These are phyloP conservation scores for Thereva nobilitata DNA, from an alignment of 2,888 invertebrate genomes.

Conservation along the genomic window DNA sequence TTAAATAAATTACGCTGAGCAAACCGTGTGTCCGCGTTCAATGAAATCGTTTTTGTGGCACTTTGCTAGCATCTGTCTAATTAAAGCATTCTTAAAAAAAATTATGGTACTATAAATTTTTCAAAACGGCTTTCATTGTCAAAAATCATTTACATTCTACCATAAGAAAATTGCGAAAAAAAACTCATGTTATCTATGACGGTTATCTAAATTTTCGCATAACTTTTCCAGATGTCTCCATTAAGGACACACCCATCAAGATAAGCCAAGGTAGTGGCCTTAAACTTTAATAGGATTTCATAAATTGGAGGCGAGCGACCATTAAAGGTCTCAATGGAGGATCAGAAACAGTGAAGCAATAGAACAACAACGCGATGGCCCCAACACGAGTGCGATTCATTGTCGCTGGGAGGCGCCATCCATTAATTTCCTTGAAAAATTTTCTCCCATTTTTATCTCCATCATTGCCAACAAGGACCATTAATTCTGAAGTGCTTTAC, in stretches of 20 bases:
- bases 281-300: constrained; percentile 25
- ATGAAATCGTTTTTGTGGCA: too few relatives aligned
- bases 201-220: constrained; percentile 13
- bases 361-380: constrained; percentile 8
- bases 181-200: neutral
- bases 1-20: too few relatives aligned
- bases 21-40: too few relatives aligned
- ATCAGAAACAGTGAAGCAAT: neutral
- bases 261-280: constrained; percentile 8
- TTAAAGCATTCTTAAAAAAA: too few relatives aligned
- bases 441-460: constrained; percentile 26
- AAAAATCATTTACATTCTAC: too few relatives aligned
- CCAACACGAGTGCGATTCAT: constrained; percentile 18
- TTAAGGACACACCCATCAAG: constrained; percentile 5
- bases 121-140: too few relatives aligned
- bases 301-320: constrained; percentile 14
- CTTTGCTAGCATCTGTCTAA: too few relatives aligned
- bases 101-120: too few relatives aligned
- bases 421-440: constrained; percentile 35
- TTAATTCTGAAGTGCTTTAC: constrained; percentile 33
- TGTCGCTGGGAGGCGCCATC: constrained; percentile 23
- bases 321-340: constrained; percentile 20
- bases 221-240: constrained; percentile 9
- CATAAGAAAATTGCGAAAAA: neutral
- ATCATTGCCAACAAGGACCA: constrained; percentile 33